Conservation (phyloP, 2,888 invertebrate species). For the Formica aserva region DNA sequence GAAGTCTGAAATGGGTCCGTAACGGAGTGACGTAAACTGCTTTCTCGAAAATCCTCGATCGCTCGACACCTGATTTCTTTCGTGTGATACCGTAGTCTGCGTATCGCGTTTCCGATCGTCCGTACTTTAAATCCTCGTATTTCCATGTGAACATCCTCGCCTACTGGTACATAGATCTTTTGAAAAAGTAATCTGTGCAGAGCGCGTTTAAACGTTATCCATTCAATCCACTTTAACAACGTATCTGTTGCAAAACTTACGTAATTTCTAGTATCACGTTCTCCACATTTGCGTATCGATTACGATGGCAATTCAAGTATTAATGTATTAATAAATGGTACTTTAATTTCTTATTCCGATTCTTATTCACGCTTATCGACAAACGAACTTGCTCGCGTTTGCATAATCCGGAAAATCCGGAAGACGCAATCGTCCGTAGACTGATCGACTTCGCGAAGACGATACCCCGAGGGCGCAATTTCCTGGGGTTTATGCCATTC, state of each 20-base stretch:
- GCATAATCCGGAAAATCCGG: constrained; percentile 68
- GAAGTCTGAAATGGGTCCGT: constrained; percentile 73
- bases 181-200: constrained; percentile 40
- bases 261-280: background rate
- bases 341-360: constrained; percentile 22
- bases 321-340: background rate
- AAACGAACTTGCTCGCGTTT: constrained; percentile 59
- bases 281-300: background rate
- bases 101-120: constrained; percentile 66
- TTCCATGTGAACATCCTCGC: constrained; percentile 57
- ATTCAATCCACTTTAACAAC: background rate
- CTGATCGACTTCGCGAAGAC: constrained; percentile 73
- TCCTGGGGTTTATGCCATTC: constrained; percentile 70
- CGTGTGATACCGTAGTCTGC: constrained; percentile 61
- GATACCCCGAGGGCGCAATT: constrained; percentile 74
- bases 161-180: constrained; percentile 30
- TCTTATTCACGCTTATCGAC: constrained; percentile 31
- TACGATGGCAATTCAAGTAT: background rate
- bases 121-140: constrained; percentile 65
- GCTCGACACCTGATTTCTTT: constrained; percentile 75
- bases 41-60: constrained; percentile 68
- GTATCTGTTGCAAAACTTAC: background rate
- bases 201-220: constrained; percentile 21
- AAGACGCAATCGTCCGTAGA: constrained; percentile 68
- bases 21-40: constrained; percentile 71